phyloP scores from a whole-genome alignment of 2,113 vertebrate species.

The Myotis davidii region DNA sequence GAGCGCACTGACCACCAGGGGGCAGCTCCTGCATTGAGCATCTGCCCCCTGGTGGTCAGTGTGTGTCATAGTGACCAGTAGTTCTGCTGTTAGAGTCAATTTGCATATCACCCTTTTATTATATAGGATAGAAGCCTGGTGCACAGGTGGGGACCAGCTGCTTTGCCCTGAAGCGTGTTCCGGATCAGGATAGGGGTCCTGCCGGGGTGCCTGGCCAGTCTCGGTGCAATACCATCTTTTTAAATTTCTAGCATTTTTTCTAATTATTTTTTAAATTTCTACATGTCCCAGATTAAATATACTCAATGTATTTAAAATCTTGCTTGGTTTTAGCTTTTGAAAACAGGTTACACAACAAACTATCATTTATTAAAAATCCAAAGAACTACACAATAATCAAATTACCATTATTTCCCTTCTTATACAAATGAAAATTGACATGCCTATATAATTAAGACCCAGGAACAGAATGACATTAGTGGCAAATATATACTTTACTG shows the following conservation, averaged over 20 bases:
- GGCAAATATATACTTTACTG: not conserved
- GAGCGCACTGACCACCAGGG: too few relatives aligned
- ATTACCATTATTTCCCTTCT: conserved; percentile 15
- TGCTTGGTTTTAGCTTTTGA: not conserved
- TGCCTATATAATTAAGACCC: not conserved
- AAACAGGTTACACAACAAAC: conserved; percentile 11
- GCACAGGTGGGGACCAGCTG: too few relatives aligned
- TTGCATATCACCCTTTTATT: too few relatives aligned
- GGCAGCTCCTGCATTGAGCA: too few relatives aligned
- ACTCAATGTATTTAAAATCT: not conserved
- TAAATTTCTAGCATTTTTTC: not conserved
- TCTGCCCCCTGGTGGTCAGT: too few relatives aligned
- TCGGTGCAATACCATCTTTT: not conserved
- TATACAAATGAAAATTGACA: conserved; percentile 14
- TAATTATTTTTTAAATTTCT: conserved; percentile 9
- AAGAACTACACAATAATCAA: conserved; percentile 11
- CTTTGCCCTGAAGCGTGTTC: too few relatives aligned
- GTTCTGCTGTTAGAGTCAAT: too few relatives aligned
- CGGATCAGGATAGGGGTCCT: too few relatives aligned
- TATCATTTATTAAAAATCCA: not conserved
- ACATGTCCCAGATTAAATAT: not conserved
- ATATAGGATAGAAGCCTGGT: too few relatives aligned
- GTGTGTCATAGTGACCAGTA: too few relatives aligned
- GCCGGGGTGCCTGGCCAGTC: too few relatives aligned
- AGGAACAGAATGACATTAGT: not conserved